Evolutionary conservation across 2,113 vertebrate species (phyloP).

Genomic region (Pseudopipra pipra): DNA sequence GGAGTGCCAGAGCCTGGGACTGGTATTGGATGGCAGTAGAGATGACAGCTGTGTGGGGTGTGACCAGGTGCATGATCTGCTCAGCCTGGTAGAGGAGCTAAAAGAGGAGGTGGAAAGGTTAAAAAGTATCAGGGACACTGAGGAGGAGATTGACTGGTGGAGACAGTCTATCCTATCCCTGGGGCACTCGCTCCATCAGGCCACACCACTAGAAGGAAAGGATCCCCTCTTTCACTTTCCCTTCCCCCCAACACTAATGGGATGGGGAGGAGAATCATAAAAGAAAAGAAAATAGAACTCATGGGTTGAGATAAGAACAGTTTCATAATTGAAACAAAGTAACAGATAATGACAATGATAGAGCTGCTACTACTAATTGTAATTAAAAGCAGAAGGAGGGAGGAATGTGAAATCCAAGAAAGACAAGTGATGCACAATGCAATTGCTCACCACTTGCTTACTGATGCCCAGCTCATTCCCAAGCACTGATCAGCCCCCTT

Average conservation of each 20-base stretch:
- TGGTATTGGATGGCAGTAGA: not conserved
- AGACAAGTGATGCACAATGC: not conserved
- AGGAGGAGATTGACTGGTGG: not conserved
- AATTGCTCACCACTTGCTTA: not conserved
- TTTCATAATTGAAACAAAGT: not conserved
- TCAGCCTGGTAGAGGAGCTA: not conserved
- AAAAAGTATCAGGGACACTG: not conserved
- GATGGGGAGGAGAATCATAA: not conserved
- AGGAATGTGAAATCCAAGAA: not conserved
- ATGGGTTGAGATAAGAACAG: not conserved
- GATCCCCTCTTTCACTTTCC: not conserved
- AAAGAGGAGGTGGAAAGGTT: not conserved
- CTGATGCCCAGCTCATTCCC: not conserved
- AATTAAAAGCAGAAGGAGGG: not conserved
- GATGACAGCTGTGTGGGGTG: not conserved
- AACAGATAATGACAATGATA: not conserved
- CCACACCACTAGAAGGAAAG: not conserved
- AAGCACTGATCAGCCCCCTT: not conserved
- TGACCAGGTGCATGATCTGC: not conserved
- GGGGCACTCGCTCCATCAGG: not conserved
- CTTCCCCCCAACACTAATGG: too few species aligned
- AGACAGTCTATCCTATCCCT: not conserved
- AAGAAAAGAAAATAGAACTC: not conserved
- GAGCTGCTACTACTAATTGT: not conserved
- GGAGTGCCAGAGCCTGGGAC: not conserved